Base-by-base conservation (phyloP, 2,888 invertebrate species). In the Cantharis rufa region DNA sequence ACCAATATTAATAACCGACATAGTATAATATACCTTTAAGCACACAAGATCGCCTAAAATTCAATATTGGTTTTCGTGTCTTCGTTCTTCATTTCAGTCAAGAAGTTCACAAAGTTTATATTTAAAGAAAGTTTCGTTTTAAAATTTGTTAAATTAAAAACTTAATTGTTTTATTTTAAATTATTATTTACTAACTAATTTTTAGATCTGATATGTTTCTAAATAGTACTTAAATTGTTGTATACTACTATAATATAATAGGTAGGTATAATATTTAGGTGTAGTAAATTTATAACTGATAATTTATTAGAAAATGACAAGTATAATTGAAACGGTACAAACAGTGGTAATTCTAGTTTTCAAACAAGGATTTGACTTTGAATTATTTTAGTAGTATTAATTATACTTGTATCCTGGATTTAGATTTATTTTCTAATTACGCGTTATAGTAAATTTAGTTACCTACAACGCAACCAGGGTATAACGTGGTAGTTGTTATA, bases 401-500 rank as follows among this genome's bases (percentile, higher is more conserved):
- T 74, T 74, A 70, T 74, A 69, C 69, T 74, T 69, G 69, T 62
- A 62, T 63, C 69, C 28, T 70, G 18, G 69, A 72, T 73, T 63
- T 70, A 73, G 71, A 76, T 77, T 71, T 70, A 74, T 74, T 77
- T 74, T 74, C 73, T 66, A 77, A 74, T 77, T 74, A 77, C 61
- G 21, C 21, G 32, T 68, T 73, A 77, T 73, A 74, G 66, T 74
- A 71, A 73, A 77, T 77, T 73, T 77, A 66, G 73, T 74, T 77
- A 69, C 74, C 64, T 66, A 24, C 24, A 28, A 18, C 27, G 74
- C 66, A 73, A 74, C 28, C 70, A 18, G 69, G 24, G 68, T 71
- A 70, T 73, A 80, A 80, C 77, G 72, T 73, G 74, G 72, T 77
- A 75, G 79, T 77, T 78, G 78, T 78, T 79, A 72, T 66, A 66